Percentiles rank a stretch among this genome's conserved stretches.
These are phyloP conservation scores for Calephelis perditalis DNA, from an alignment of 2,888 invertebrate genomes.

Conservation along the genomic window DNA sequence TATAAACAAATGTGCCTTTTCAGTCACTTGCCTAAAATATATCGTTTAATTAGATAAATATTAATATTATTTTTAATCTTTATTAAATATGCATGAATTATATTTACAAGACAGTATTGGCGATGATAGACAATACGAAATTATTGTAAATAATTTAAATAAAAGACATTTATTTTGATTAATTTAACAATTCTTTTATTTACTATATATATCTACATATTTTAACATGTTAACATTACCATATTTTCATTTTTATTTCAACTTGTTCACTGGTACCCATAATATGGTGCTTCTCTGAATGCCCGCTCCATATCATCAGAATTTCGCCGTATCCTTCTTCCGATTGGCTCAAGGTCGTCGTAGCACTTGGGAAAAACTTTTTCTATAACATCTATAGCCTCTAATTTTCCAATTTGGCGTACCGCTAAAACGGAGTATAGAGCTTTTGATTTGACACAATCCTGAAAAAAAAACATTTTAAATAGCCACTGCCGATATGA, in stretches of 20 bases:
- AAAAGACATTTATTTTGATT: conserved; percentile 76
- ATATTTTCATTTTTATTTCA: conserved; percentile 24
- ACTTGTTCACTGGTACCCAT: conserved; percentile 82
- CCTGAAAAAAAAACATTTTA: conserved; percentile 57
- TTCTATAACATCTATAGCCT: conserved; percentile 88
- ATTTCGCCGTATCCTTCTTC: conserved; percentile 85
- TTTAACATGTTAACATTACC: conserved; percentile 14
- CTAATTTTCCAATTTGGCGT: conserved; percentile 82
- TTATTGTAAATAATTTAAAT: conserved; percentile 60
- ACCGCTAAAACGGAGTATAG: conserved; percentile 89
- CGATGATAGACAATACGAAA: conserved; percentile 43
- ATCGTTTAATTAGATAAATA: conserved; percentile 5
- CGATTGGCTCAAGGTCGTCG: conserved; percentile 94
- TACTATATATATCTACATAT: conserved; percentile 23
- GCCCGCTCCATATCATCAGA: conserved; percentile 87
- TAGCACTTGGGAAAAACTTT: conserved; percentile 95
- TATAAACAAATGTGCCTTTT: conserved; percentile 28
- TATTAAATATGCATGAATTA: conserved; percentile 12
- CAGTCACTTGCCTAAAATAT: conserved; percentile 1
- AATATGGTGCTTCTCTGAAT: conserved; percentile 85
- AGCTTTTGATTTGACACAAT: conserved; percentile 95
- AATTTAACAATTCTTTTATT: conserved; percentile 51
- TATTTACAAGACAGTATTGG: conserved; percentile 48
- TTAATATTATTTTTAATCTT: conserved; percentile 1
- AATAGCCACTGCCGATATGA: too few species aligned